phyloP scores from a whole-genome alignment of 2,888 invertebrate species.

The Bimastos eiseni region DNA sequence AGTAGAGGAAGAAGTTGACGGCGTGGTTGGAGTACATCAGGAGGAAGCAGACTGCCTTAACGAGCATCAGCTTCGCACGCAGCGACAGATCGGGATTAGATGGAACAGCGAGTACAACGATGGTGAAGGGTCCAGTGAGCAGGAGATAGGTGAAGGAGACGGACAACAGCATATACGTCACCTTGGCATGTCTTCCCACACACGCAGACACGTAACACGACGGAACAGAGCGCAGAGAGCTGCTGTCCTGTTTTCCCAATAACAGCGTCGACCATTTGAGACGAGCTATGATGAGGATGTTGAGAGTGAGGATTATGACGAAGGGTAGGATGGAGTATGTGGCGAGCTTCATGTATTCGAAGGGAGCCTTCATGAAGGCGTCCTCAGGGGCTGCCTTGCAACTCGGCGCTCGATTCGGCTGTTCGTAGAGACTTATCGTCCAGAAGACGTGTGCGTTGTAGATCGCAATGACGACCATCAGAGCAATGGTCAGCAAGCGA shows the following conservation, averaged over 20 bases:
- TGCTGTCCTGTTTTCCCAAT: not conserved
- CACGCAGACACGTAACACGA: not conserved
- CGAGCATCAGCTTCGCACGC: constrained; percentile 28
- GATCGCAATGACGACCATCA: constrained; percentile 27
- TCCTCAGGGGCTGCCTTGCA: not conserved
- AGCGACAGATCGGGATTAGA: not conserved
- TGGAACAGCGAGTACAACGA: constrained; percentile 15
- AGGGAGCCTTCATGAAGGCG: constrained; percentile 38
- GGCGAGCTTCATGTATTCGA: constrained; percentile 28
- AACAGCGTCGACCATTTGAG: constrained; percentile 15
- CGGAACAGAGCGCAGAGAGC: not conserved
- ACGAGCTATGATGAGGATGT: constrained; percentile 24
- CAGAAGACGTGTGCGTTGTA: constrained; percentile 40
- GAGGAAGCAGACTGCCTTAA: constrained; percentile 33
- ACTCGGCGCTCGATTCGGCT: not conserved
- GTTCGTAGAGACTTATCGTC: constrained; percentile 30
- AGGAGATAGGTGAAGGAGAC: constrained; percentile 41
- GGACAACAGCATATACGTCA: constrained; percentile 37
- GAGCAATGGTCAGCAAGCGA: constrained; percentile 18
- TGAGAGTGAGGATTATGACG: constrained; percentile 25
- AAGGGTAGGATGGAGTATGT: constrained; percentile 31
- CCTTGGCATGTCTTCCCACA: constrained; percentile 18
- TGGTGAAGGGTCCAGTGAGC: constrained; percentile 37
- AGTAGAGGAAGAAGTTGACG: constrained; percentile 40
- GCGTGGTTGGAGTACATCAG: constrained; percentile 39